phyloP scores from a whole-genome alignment of 2,113 vertebrate genomes.

The Cyprinus carpio region DNA sequence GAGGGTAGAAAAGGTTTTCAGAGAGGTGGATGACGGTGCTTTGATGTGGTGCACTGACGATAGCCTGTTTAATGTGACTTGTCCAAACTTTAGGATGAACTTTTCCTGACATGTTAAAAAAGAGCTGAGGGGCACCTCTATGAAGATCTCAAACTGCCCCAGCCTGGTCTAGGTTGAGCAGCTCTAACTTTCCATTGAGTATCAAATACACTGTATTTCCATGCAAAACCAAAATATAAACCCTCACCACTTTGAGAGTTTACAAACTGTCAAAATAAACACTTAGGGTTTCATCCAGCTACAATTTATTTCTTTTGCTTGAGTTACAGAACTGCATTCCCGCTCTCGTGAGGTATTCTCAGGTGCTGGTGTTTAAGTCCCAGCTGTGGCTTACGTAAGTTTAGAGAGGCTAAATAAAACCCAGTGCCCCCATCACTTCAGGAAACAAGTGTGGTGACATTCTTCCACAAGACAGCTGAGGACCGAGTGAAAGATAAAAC shows the following conservation, averaged over 20 bases:
- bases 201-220: neutral
- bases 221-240: neutral
- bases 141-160: neutral
- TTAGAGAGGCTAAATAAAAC: constrained; percentile 46
- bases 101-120: constrained; percentile 24
- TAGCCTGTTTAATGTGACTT: constrained; percentile 33
- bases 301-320: neutral
- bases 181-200: neutral
- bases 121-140: neutral
- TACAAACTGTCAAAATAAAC: constrained; percentile 19
- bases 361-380: constrained; percentile 8
- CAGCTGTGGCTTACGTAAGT: constrained; percentile 20
- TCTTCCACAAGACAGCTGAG: constrained; percentile 20
- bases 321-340: constrained; percentile 1
- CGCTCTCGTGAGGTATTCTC: neutral
- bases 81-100: constrained; percentile 36
- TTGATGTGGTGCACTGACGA: constrained; percentile 27
- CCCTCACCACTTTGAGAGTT: neutral
- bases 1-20: neutral
- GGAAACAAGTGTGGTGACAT: constrained; percentile 47
- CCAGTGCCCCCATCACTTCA: constrained; percentile 45
- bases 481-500: constrained; percentile 17
- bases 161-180: neutral
- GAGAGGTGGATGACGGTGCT: neutral
- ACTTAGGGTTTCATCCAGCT: constrained; percentile 7